Base-by-base conservation (phyloP, 2,797 vertebrate genomes). In the Toxotes lorentzi region DNA sequence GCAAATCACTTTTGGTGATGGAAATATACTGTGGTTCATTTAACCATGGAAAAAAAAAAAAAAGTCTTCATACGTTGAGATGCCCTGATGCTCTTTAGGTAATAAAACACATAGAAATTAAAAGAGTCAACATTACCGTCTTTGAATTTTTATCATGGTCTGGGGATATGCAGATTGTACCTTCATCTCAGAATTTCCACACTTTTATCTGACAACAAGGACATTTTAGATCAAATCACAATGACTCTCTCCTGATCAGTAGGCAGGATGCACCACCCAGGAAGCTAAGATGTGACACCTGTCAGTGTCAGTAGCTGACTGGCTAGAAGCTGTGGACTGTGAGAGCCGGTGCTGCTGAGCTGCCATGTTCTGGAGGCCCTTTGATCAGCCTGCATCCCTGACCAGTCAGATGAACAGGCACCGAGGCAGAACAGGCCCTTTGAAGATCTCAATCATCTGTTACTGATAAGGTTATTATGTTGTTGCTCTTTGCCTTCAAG, bases 391-490 rank as follows among this genome's bases (percentile, higher is more conserved):
- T 47, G 77, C 80, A 79, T 87, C 85, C 70, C 76, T 34, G 72
- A 81, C 84, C 88, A 84, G 90, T 82, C 82, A 86, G 90, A 89
- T 84, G 91, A 90, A 79, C 83, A 81, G 74, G 87, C 87, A 86
- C 64, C 58, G 68, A 85, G 87, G 91, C 91, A 90, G 91, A 94
- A 85, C 82, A 64, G 85, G 80, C 80, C 77, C 90, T 95, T 94
- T 93, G 93, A 95, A 94, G 90, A 93, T 94, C 90, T 94, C 92
- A 91, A 93, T 95, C 94, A 91, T 94, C 87, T 90, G 87, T 70
- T 92, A 87, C 92, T 92, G 93, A 94, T 95, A 91, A 92, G 88
- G 89, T 91, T 92, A 93, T 94, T 94, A 93, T 91, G 86, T 83
- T 90, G 83, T 89, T 92, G 90, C 91, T 91, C 91, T 91, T 91